A percentile compares a stretch with the other conserved stretches of the same genome.
These are phyloP conservation scores for Hydrotaea cyrtoneurina DNA, from an alignment of 2,888 invertebrate species.

Conservation along the genomic window DNA sequence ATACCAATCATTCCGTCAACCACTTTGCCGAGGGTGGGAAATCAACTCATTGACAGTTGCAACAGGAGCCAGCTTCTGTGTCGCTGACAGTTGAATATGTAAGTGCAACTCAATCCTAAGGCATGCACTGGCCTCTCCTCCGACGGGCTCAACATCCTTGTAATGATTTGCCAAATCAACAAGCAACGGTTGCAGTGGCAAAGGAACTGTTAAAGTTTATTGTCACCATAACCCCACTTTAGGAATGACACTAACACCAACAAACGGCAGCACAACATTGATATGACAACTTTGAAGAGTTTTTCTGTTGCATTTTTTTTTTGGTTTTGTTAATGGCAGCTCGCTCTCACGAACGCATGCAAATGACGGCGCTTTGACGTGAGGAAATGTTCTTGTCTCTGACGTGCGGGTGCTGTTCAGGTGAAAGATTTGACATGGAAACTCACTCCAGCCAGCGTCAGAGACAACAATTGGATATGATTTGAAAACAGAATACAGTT, in stretches of 20 bases:
- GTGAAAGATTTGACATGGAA: background rate
- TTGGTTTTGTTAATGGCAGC: too few species aligned
- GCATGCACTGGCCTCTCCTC: background rate
- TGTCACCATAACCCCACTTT: slow-evolving; percentile 6
- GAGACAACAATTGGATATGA: background rate
- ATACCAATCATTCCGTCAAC: background rate
- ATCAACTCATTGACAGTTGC: background rate
- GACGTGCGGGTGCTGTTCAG: background rate
- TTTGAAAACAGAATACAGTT: background rate
- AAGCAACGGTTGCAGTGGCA: background rate
- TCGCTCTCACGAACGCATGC: background rate
- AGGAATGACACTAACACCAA: background rate
- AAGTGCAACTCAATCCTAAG: background rate
- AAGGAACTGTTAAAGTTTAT: background rate
- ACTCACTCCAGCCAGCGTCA: background rate
- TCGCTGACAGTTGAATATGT: background rate
- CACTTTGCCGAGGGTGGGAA: background rate
- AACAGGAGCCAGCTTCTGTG: background rate
- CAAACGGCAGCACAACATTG: background rate
- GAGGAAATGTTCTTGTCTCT: background rate
- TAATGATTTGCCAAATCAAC: background rate
- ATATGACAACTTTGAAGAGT: background rate
- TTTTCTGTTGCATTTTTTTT: background rate
- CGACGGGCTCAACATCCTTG: background rate
- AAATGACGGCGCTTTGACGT: background rate